Base-by-base conservation (phyloP, 2,888 invertebrate genomes). In the Carpatolechia fugitivella region DNA sequence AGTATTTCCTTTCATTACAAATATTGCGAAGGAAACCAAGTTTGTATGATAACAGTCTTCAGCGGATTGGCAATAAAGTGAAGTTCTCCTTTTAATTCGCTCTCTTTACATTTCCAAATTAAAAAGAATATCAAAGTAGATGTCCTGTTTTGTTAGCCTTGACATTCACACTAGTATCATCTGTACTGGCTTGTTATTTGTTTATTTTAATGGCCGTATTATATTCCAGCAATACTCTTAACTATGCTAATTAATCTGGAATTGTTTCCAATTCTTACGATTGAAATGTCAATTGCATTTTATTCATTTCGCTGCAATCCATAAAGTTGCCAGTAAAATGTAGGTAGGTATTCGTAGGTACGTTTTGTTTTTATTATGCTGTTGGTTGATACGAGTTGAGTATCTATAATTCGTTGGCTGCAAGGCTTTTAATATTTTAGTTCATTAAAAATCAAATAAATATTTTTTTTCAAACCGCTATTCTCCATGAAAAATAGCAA, bases 171-270 rank as follows among this genome's bases (percentile, higher is more conserved):
- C 40, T 41, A 11, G 1, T 14, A 20, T 41, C 18, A 16, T 41
- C 20, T 10, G 10, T 18, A 8, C 40, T 14, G 6, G 24, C 24
- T 36, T 36, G 36, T 18, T 41, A 3, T 11, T 41, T 10, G 18
- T 41, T 41, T 18, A 41, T 41, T 41, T 18, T 10, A 60, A 56
- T 58, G 63, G 60, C 29, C 14, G 29, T 30, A 31, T 31, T 47
- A 14, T 47, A 14, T 24, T 24, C 13, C 47, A 14, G 13, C 47
- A 11, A 24, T 24, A 47, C 14, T 30, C 7, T 31, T 13, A 31
- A 31, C 29, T 13, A 47, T 29, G 49, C 18, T 29, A 53, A 56
- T 49, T 13, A 30, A 35, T 56, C 35, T 53, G 10, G 20, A 46
- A 24, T 41, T 18, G 40, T 41, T 20, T 10, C 20, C 18, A 20